Evolutionary conservation across 2,113 vertebrate species (phyloP), one percentile per base, ranked within the genome.

Genomic region (Tichodroma muraria): DNA sequence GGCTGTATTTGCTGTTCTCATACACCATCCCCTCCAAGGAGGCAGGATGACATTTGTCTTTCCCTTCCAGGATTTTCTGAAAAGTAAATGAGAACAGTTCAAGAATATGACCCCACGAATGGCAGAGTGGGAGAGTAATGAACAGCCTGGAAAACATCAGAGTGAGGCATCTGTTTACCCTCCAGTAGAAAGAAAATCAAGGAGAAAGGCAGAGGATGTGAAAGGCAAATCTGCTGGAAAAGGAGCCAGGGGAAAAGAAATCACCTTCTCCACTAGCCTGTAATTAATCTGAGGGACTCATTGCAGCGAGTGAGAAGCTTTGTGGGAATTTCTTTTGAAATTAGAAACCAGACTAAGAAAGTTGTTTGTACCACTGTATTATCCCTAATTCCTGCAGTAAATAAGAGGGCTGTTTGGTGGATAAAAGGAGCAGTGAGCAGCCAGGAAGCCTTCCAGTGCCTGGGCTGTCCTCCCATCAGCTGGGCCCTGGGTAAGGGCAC

Each of bases 181-280:
- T 72, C 45, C 92, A 85, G 44, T 24, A 68, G 31, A 40, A 49
- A 88, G 80, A 70, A 80, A 90, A 85, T 47, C 72, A 94, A 96
- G 89, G 78, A 88, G 84, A 91, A 87, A 96, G 10, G 28, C 78
- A 88, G 75, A 30, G 63, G 70, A 92, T 4, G 17, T 72, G 86
- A 92, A 95, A 96, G 88, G 69, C 85, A 92, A 92, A 94, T 66
- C 76, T 92, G 54, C 52, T 94, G 88, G 85, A 85, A 93, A 94
- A 68, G 44, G 65, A 54, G 47, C 28, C 40, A 10, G 50, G 38
- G 56, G 5, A 15, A n/a, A 40, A 64, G 24, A 57, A 88, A 83
- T 54, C 66, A 37, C 75, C 31, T 64, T 70, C 30, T 63, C 49
- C 44, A 49, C 52, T 24, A 72, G 59, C 31, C 28, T 33, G 11